Conservation (phyloP, 2,797 vertebrate genomes). For the Salarias fasciatus region DNA sequence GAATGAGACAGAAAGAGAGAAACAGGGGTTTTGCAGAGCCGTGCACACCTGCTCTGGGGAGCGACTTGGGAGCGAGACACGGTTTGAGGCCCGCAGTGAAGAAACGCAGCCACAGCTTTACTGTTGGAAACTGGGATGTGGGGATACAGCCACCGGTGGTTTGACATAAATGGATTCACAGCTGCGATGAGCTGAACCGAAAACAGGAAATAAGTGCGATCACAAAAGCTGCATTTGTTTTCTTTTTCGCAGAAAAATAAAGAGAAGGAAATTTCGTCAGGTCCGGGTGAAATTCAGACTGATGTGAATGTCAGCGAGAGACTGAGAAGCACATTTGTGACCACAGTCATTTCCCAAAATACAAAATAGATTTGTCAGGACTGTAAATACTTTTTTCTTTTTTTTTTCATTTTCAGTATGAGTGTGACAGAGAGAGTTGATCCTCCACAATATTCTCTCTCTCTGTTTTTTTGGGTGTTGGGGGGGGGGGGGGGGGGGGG, state of each 20-base stretch:
- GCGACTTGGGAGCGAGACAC: conserved; percentile 52
- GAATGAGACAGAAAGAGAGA: conserved; percentile 66
- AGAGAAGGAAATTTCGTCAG: conserved; percentile 41
- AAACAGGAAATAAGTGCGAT: conserved; percentile 81
- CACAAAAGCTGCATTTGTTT: conserved; percentile 24
- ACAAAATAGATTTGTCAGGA: conserved; percentile 18
- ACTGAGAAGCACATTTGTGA: conserved; percentile 4
- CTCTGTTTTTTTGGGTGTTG: conserved; percentile 1
- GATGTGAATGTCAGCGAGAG: conserved; percentile 15
- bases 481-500: conserved; percentile 7
- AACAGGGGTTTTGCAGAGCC: conserved; percentile 50
- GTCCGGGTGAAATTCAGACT: conserved; percentile 9
- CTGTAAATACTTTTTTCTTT: conserved; percentile 7
- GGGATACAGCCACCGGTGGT: conserved; percentile 73
- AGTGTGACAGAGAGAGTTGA: conserved; percentile 3
- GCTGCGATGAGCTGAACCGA: conserved; percentile 82
- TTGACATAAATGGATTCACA: conserved; percentile 83
- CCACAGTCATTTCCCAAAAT: conserved; percentile 25
- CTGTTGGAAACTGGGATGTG: conserved; percentile 69
- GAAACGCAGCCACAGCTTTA: conserved; percentile 48
- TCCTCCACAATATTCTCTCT: conserved; percentile 1
- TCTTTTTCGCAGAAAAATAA: conserved; percentile 32
- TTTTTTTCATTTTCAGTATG: conserved; percentile 12
- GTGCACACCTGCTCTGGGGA: conserved; percentile 61
- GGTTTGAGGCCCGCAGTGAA: conserved; percentile 33